These are phyloP conservation scores for Gryllus bimaculatus DNA, from an alignment of 1,140 invertebrate species.

Conservation along the genomic window DNA sequence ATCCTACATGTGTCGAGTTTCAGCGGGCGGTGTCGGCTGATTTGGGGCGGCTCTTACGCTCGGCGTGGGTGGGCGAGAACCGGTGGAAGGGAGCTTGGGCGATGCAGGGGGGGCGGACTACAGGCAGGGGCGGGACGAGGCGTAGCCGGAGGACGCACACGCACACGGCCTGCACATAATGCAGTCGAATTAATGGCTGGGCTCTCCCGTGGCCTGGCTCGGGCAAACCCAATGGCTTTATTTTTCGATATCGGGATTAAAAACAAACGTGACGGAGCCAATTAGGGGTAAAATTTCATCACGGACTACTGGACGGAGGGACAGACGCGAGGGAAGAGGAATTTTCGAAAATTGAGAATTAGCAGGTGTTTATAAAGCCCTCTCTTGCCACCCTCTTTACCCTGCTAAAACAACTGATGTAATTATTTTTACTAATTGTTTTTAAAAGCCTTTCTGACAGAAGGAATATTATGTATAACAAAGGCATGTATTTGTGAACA, in stretches of 20 bases:
- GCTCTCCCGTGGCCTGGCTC: neutral
- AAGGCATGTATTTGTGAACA: neutral
- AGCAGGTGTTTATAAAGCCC: conserved; percentile 1
- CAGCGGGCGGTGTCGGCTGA: neutral
- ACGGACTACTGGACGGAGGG: neutral
- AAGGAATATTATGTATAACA: neutral
- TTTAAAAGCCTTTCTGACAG: conserved; percentile 1
- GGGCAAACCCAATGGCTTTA: neutral
- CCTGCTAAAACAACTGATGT: neutral
- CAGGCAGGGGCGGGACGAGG: neutral
- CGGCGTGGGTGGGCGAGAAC: too few relatives aligned
- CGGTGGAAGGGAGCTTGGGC: too few relatives aligned
- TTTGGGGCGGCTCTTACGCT: neutral
- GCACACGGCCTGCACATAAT: neutral
- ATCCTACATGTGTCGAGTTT: neutral
- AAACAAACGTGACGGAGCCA: neutral
- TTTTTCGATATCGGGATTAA: conserved; percentile 5
- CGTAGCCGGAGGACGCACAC: neutral
- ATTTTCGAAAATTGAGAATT: neutral
- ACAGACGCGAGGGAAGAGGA: neutral
- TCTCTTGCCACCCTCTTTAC: neutral
- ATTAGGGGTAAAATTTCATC: neutral
- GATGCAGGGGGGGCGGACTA: neutral
- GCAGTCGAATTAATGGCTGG: neutral
- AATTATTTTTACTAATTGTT: conserved; percentile 6